Conservation (phyloP, 2,797 vertebrate genomes). For the Bradypodion pumilum region DNA sequence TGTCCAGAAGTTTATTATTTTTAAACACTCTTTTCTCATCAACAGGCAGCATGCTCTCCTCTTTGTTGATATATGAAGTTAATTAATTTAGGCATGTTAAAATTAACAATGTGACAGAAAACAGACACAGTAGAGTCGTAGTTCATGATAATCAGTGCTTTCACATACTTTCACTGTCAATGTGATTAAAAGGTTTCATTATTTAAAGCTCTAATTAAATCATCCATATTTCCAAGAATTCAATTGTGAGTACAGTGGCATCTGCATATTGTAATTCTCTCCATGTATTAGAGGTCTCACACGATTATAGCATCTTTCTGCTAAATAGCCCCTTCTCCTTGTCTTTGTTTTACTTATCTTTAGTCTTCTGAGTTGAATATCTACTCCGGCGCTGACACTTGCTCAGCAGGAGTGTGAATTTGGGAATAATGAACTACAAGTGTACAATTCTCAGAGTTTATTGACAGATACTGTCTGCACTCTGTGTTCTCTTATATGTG, state of each 20-base stretch:
- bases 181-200: conserved; percentile 74
- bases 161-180: conserved; percentile 66
- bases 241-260: conserved; percentile 35
- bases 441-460: background rate
- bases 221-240: conserved; percentile 49
- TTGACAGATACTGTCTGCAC: background rate
- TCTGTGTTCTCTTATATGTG: background rate
- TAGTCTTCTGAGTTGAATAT: background rate
- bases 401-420: background rate
- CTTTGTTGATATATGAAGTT: conserved; percentile 37
- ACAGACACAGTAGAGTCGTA: conserved; percentile 46
- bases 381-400: background rate
- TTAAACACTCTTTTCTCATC: background rate
- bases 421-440: background rate
- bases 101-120: conserved; percentile 53
- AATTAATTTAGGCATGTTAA: conserved; percentile 53
- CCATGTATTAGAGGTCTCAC: background rate
- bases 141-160: conserved; percentile 46
- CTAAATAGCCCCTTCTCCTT: background rate
- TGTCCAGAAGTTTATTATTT: background rate
- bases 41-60: conserved; percentile 52
- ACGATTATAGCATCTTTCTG: background rate
- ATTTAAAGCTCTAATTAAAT: conserved; percentile 75
- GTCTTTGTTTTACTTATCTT: background rate
- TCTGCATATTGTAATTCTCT: background rate